A percentile compares a stretch with the other conserved stretches of the same genome.
Conservation (phyloP, 2,797 vertebrate species). For the Anolis apletophallus region DNA sequence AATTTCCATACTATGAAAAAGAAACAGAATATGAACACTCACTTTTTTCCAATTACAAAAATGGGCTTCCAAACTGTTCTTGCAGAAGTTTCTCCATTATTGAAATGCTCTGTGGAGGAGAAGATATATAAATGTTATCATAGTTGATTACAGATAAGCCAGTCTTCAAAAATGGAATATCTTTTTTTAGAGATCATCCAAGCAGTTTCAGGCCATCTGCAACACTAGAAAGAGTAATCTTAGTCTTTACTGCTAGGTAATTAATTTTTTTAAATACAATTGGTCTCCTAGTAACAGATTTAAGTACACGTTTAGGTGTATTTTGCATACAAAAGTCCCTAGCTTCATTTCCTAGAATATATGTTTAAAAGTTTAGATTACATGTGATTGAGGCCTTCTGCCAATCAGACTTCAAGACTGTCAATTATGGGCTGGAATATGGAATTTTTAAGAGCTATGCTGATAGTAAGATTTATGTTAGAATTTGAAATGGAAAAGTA, state of each 20-base stretch:
- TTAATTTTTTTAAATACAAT: background rate
- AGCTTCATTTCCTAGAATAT: background rate
- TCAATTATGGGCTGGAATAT: background rate
- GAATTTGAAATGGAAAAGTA: background rate
- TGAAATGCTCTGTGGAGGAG: conserved; percentile 75
- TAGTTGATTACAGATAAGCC: background rate
- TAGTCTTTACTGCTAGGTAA: background rate
- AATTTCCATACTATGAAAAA: background rate
- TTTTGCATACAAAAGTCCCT: background rate
- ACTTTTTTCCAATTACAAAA: conserved; percentile 59
- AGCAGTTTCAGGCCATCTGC: background rate
- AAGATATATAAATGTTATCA: conserved; percentile 32
- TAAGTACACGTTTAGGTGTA: background rate
- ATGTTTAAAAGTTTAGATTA: background rate
- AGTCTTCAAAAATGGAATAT: background rate
- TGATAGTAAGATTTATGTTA: background rate
- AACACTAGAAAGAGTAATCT: background rate
- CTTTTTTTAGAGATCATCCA: background rate
- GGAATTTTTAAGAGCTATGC: background rate
- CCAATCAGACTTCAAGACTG: background rate
- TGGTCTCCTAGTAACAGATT: background rate
- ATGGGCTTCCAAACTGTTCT: conserved; percentile 73
- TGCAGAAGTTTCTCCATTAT: conserved; percentile 80
- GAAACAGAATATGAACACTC: conserved; percentile 37
- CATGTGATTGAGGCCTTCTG: background rate